phyloP scores from a whole-genome alignment of 1,140 invertebrate species.

The Bilobella aurantiaca region DNA sequence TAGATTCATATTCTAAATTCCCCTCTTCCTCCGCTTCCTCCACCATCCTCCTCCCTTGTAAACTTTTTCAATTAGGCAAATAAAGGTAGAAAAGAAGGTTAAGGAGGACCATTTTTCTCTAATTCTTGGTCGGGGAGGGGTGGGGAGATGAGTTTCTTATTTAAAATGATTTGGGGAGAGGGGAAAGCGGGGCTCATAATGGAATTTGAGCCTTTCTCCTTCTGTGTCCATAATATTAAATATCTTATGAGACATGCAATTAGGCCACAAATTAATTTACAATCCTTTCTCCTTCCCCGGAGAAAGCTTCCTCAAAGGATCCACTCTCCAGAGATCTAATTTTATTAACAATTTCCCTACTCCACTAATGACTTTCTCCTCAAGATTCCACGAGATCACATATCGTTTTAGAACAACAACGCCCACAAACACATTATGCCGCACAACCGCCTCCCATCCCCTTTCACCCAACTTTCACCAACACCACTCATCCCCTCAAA shows the following conservation, averaged over 20 bases:
- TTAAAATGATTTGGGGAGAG: too few relatives aligned
- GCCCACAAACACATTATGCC: too few relatives aligned
- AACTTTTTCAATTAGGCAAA: slow-evolving; percentile 37
- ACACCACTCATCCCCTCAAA: too few relatives aligned
- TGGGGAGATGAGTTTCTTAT: too few relatives aligned
- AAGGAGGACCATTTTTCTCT: slow-evolving; percentile 35
- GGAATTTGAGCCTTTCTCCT: slow-evolving; percentile 15
- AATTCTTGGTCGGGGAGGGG: slow-evolving; percentile 31
- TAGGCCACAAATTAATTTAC: slow-evolving; percentile 36
- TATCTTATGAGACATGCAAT: slow-evolving; percentile 36
- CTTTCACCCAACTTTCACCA: too few relatives aligned
- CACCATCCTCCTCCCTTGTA: not conserved
- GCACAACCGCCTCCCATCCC: too few relatives aligned
- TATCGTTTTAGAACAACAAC: too few relatives aligned
- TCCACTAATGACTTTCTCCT: too few relatives aligned
- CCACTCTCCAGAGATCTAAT: not conserved
- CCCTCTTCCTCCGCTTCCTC: not conserved
- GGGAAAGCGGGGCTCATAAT: not conserved
- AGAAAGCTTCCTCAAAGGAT: too few relatives aligned
- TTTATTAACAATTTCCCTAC: not conserved
- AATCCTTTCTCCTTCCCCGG: slow-evolving; percentile 8
- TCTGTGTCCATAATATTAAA: slow-evolving; percentile 31
- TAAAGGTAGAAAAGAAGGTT: slow-evolving; percentile 33
- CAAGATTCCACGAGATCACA: too few relatives aligned
- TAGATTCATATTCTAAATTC: slow-evolving; percentile 26